Base-by-base conservation (phyloP, 2,888 invertebrate species). In the Dysmachus trigonus region DNA sequence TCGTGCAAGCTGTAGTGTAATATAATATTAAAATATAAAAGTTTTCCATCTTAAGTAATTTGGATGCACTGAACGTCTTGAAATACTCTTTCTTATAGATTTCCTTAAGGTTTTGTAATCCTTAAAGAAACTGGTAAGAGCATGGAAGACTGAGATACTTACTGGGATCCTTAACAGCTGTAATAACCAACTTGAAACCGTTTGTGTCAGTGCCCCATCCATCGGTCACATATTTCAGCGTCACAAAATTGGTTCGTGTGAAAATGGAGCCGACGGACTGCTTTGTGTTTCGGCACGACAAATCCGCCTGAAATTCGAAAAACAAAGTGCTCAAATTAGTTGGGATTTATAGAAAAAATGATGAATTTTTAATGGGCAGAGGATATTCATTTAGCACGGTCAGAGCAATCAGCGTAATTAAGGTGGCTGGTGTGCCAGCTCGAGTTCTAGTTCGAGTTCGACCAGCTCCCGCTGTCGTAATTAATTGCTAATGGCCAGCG, bases 151-250 rank as follows among this genome's bases (percentile, higher is more conserved):
- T 47, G 1, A n/a, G 47, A 84, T 93, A 96, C 97, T 96, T 93
- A 97, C 97, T 96, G 90, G 96, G 96, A 94, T 97, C 97, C 92
- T 98, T 98, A 91, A 98, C 97, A 89, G 97, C 97, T 88, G 98
- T 98, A 93, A 98, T 97, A 93, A 98, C 96, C 91, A 98, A 95
- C 90, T 96, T 96, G 94, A 98, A 98, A 90, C 98, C 97, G 93
- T 98, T 97, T 90, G 96, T 95, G 92, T 96, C 96, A 88, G 97
- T 97, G 88, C 97, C 98, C 97, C 97, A 98, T 91, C 95, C 95
- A 93, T 98, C 98, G 83, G 98, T 98, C 91, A 97, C 96, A 93
- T 98, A 98, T 93, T 97, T 97, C 89, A 98, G 94, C 85, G 98
- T 98, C 91, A 98, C 97, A 93, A 97, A 97, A 94, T 98, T 98